Evolutionary conservation across 2,797 vertebrate genomes (phyloP).

Genomic region (Tinamus major): DNA sequence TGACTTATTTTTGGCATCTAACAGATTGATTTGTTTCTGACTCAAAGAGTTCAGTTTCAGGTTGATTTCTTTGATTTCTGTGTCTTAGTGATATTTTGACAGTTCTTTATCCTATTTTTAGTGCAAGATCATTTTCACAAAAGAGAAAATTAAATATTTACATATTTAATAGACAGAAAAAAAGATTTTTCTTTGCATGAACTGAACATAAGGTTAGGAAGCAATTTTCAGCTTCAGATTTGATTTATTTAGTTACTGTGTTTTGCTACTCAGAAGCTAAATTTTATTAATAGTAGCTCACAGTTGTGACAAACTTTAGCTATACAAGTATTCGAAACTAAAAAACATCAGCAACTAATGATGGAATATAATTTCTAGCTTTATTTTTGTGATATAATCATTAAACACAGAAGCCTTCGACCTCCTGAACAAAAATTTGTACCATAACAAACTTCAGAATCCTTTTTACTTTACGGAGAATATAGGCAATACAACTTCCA

Average conservation of each 20-base stretch:
- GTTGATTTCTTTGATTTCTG: conserved; percentile 2
- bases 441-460: not conserved
- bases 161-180: not conserved
- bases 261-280: not conserved
- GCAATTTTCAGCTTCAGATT: not conserved
- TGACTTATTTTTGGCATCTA: not conserved
- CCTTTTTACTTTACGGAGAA: not conserved
- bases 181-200: not conserved
- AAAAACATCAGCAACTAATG: not conserved
- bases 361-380: not conserved
- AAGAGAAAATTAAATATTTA: conserved; percentile 29
- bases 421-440: not conserved
- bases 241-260: not conserved
- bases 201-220: not conserved
- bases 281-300: not conserved
- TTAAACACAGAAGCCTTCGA: not conserved
- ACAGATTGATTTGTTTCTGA: not conserved
- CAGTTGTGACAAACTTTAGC: not conserved
- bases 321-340: not conserved
- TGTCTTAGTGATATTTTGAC: not conserved
- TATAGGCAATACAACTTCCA: not conserved
- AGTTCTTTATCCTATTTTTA: not conserved
- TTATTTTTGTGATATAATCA: not conserved
- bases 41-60: not conserved
- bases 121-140: not conserved